Evolutionary conservation across 2,888 invertebrate genomes (phyloP).

Genomic region (Electrophaes corylata): DNA sequence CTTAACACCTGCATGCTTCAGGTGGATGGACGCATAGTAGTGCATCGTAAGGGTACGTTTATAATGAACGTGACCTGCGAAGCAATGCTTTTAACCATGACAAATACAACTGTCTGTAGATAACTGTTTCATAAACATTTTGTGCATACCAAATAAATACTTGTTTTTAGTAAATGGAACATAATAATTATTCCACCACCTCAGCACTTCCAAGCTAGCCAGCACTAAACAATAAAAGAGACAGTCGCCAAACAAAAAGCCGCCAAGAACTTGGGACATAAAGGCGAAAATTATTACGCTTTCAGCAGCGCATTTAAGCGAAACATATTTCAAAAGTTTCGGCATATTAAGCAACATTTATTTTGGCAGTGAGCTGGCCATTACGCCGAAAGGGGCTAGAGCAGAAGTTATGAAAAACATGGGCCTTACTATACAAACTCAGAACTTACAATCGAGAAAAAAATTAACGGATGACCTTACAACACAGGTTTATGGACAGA

Average conservation of each 20-base stretch:
- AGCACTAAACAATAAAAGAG: slow-evolving; percentile 39
- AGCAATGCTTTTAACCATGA: too few species aligned
- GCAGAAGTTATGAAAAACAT: slow-evolving; percentile 68
- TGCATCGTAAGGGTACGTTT: too few species aligned
- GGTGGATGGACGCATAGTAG: too few species aligned
- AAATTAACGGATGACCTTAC: too few species aligned
- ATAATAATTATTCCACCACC: slow-evolving; percentile 2
- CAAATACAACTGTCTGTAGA: too few species aligned
- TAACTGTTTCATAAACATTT: background rate
- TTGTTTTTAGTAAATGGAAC: background rate
- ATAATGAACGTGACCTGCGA: too few species aligned
- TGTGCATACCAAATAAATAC: too few species aligned
- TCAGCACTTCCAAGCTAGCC: slow-evolving; percentile 8
- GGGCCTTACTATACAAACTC: slow-evolving; percentile 47
- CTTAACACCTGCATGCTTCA: too few species aligned
- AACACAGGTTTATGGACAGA: too few species aligned
- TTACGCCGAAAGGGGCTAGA: slow-evolving; percentile 62
- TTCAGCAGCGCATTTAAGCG: slow-evolving; percentile 82
- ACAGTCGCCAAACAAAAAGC: slow-evolving; percentile 40
- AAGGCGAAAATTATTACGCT: slow-evolving; percentile 80
- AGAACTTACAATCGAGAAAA: background rate
- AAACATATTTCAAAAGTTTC: slow-evolving; percentile 83
- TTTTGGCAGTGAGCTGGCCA: slow-evolving; percentile 82
- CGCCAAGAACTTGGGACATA: slow-evolving; percentile 58
- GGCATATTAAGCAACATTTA: slow-evolving; percentile 83